Evolutionary conservation across 2,113 vertebrate species (phyloP), one percentile per base, ranked within the genome.

Genomic region (Urocynchramus pylzowi): DNA sequence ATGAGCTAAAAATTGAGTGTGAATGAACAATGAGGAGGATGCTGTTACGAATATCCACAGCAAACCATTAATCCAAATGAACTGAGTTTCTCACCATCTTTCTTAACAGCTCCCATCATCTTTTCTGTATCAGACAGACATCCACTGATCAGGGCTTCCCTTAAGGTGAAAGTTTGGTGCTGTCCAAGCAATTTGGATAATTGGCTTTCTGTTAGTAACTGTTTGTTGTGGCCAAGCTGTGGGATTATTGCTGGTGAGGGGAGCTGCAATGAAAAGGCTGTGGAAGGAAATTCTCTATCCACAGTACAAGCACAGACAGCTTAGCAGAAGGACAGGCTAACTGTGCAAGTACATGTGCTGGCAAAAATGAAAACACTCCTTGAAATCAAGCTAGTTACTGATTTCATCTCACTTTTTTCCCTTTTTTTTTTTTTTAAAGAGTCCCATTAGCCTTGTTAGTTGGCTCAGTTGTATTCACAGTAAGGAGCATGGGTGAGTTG

Each of bases 161-260:
- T 37, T 82, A 45, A 79, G 53, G 73, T 90, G 83, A 80, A 93
- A 89, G 79, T 17, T 85, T 44, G 56, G 17, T 94, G 54, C 68
- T 96, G 60, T 39, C 60, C 41, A 85, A 80, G 76, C 50, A 49
- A 47, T 89, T 80, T 93, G 76, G 77, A 74, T 87, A 94, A 95
- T 78, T 93, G 87, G 78, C 86, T 95, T 90, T 92, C 76, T 75
- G 37, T 68, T 77, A 95, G 39, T 56, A 88, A 74, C 52, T 60
- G 21, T 52, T 61, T 81, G 87, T 80, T 89, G 60, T 79, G 75
- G 56, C 37, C 52, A 95, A 68, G 2, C 30, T 61, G 2, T 35
- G 44, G 35, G 88, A 74, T 94, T 92, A 74, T 35, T 81, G 47
- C 44, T 89, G 30, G 10, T 71, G 81, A 89, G 74, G 42, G 81